A percentile compares a stretch with the other conserved stretches of the same genome.
Evolutionary conservation across 1,140 invertebrate genomes (phyloP).

Genomic region (Lycorma delicatula): DNA sequence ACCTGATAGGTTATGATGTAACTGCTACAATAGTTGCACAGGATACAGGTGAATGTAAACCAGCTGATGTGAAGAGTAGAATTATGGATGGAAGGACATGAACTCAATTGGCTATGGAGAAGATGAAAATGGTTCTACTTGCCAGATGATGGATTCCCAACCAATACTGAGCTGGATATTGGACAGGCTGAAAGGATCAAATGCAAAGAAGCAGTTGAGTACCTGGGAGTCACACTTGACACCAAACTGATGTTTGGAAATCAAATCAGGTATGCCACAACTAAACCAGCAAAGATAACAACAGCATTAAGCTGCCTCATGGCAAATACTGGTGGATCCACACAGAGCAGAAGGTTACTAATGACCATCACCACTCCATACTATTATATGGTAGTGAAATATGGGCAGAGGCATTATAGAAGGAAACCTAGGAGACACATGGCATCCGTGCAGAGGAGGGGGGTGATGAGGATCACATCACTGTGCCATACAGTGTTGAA

Average conservation of each 20-base stretch:
- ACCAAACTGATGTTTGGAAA: background rate
- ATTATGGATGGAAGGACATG: slow-evolving; percentile 15
- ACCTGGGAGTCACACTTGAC: background rate
- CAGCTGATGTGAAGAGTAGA: slow-evolving; percentile 18
- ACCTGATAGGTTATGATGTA: slow-evolving; percentile 27
- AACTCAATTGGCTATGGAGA: background rate
- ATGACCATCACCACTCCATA: background rate
- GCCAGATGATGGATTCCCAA: background rate
- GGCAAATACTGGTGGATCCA: background rate
- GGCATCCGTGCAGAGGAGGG: background rate
- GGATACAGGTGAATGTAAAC: slow-evolving; percentile 13
- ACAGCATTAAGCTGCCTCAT: background rate
- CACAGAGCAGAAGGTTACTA: background rate
- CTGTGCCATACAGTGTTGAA: slow-evolving; percentile 27
- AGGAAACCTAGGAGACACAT: background rate
- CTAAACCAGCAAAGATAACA: background rate
- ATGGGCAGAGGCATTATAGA: background rate
- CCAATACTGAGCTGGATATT: background rate
- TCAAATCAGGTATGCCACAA: background rate
- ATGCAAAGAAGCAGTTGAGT: background rate
- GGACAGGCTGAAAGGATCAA: background rate
- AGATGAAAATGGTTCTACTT: background rate
- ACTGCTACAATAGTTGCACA: slow-evolving; percentile 18
- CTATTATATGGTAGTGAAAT: background rate
- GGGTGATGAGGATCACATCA: slow-evolving; percentile 11